A percentile compares a stretch with the other conserved stretches of the same genome.
Conservation (phyloP, 2,113 vertebrate genomes). For the Cyprinodon brontotheroides region DNA sequence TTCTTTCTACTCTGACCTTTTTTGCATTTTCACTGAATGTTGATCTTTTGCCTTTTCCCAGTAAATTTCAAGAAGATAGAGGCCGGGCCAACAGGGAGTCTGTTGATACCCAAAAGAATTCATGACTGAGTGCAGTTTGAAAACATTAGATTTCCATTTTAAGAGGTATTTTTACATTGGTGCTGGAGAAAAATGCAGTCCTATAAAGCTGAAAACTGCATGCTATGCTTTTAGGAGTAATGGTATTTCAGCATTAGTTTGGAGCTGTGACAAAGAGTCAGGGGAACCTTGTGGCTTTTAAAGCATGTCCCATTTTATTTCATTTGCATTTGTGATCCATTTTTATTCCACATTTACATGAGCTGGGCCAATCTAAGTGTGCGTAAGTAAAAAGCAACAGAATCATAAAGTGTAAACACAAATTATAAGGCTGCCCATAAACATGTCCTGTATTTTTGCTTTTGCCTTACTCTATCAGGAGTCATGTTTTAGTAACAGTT, state of each 20-base stretch:
- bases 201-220: conserved; percentile 36
- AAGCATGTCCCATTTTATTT: conserved; percentile 44
- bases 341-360: conserved; percentile 53
- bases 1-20: conserved; percentile 28
- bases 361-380: conserved; percentile 58
- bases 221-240: conserved; percentile 41
- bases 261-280: conserved; percentile 18
- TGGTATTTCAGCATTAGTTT: conserved; percentile 34
- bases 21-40: neutral
- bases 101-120: conserved; percentile 29
- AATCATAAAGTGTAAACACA: conserved; percentile 59
- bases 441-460: conserved; percentile 35
- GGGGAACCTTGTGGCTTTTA: conserved; percentile 36
- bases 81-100: neutral
- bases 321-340: conserved; percentile 60
- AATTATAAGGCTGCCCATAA: conserved; percentile 54
- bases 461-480: conserved; percentile 47
- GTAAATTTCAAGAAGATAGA: conserved; percentile 24
- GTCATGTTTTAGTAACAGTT: conserved; percentile 16
- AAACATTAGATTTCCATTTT: conserved; percentile 41
- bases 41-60: neutral
- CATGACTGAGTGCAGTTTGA: conserved; percentile 32
- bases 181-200: conserved; percentile 20
- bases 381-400: conserved; percentile 56
- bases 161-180: conserved; percentile 35